Base-by-base conservation (phyloP, 2,888 invertebrate species). In the Biston stratarius region DNA sequence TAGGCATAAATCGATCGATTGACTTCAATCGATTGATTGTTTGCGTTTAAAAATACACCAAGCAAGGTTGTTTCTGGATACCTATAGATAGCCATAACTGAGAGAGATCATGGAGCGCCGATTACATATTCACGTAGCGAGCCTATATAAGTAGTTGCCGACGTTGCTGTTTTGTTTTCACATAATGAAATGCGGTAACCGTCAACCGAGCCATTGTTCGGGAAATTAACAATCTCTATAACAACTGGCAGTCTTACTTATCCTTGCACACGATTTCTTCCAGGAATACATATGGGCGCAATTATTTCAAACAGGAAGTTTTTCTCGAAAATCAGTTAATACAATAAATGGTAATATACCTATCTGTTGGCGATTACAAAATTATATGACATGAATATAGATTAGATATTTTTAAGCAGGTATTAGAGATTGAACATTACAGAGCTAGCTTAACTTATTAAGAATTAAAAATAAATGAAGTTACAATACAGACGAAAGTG, bases 1-100 rank as follows among this genome's bases (percentile, higher is more conserved):
- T 44, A 15, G 44, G 34, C 48, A 57, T 63, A 51, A 51, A 51
- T 49, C 64, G 49, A 56, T 56, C 47, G 45, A 47, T 64, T 53
- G 47, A 5, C 14, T 15, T 45, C 38, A 48, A 42, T 40, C 34
- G 49, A 24, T 11, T 11, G 11, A 11, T 33, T 24, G 10, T 11
- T 6, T 6, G 11, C 6, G 3, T 8, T 5, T 40, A 38, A 40
- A 3, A 5, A 11, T 47, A 24, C 15, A 24, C 15, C 5, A 36
- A 6, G 45, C 15, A 14, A 9, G 7, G 10, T 36, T 24, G 3
- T 3, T 24, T 24, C 24, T 24, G n/a, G n/a, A n/a, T n/a, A n/a
- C n/a, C n/a, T n/a, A n/a, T n/a, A n/a, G n/a, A n/a, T n/a, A n/a
- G n/a, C n/a, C n/a, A n/a, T n/a, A n/a, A n/a, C n/a, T n/a, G n/a